Percentiles rank a stretch among this genome's conserved stretches.
Conservation (phyloP, 2,113 vertebrate genomes). For the Eira barbara region DNA sequence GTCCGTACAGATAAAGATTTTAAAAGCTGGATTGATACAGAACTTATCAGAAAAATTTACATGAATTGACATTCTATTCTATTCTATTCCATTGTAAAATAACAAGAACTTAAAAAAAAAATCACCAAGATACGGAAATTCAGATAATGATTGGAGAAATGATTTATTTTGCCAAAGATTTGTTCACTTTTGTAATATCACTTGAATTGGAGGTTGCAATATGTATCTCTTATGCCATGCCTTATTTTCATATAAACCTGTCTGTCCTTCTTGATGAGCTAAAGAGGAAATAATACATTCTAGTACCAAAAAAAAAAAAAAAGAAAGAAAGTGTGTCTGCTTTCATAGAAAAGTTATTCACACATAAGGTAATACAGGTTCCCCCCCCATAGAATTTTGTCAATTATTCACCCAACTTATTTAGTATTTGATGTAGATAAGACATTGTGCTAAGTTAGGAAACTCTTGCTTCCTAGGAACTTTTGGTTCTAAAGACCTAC, state of each 20-base stretch:
- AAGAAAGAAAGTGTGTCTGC: constrained; percentile 17
- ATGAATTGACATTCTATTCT: constrained; percentile 34
- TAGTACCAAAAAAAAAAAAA: not conserved
- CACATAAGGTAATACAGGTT: not conserved
- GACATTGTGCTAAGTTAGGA: not conserved
- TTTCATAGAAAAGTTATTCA: constrained; percentile 7
- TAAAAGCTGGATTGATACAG: not conserved
- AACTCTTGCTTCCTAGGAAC: not conserved
- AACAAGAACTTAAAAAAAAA: constrained; percentile 21
- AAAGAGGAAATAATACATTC: not conserved
- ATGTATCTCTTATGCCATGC: not conserved
- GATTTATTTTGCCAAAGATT: not conserved
- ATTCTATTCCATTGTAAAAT: not conserved
- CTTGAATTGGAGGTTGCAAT: not conserved
- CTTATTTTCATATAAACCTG: not conserved
- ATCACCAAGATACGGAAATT: not conserved
- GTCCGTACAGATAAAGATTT: not conserved
- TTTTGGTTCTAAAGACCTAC: not conserved
- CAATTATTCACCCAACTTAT: not conserved
- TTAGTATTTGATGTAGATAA: not conserved
- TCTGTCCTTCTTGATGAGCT: not conserved
- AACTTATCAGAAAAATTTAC: constrained; percentile 2
- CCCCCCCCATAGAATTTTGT: not conserved
- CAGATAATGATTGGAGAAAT: not conserved
- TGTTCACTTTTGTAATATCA: not conserved